A percentile compares a stretch with the other conserved stretches of the same genome.
Conservation (phyloP, 1,140 invertebrate genomes). For the Brachionus paranguensis region DNA sequence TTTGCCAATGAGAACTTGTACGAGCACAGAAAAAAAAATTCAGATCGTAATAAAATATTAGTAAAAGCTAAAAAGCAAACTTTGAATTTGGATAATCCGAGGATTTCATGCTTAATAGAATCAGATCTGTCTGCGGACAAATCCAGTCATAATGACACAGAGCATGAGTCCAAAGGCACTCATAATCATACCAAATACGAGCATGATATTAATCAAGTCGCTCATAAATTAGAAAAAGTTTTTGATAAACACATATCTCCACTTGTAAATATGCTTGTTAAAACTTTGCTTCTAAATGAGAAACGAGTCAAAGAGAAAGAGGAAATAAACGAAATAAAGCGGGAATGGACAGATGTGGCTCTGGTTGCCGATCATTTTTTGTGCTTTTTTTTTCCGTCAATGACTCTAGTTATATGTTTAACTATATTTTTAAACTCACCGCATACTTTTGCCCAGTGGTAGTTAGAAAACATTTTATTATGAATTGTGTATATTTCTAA, state of each 20-base stretch:
- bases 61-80: neutral
- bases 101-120: neutral
- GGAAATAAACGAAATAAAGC: neutral
- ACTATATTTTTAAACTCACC: slow-evolving; percentile 38
- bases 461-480: neutral
- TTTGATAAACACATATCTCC: slow-evolving; percentile 24
- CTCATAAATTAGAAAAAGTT: neutral
- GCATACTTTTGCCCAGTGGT: slow-evolving; percentile 28
- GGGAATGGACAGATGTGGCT: slow-evolving; percentile 26
- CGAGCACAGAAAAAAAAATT: neutral
- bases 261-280: neutral
- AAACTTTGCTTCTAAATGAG: neutral
- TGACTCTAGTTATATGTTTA: slow-evolving; percentile 34
- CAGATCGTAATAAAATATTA: neutral
- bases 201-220: neutral
- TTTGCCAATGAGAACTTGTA: neutral
- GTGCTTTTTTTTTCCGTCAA: slow-evolving; percentile 33
- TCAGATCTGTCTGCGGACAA: neutral
- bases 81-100: neutral
- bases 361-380: slow-evolving; percentile 21
- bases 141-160: neutral
- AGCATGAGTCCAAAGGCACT: neutral
- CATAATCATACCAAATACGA: neutral
- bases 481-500: neutral
- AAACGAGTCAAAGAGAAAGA: neutral